Evolutionary conservation across 2,888 invertebrate genomes (phyloP).

Genomic region (Tuberolachnus salignus): DNA sequence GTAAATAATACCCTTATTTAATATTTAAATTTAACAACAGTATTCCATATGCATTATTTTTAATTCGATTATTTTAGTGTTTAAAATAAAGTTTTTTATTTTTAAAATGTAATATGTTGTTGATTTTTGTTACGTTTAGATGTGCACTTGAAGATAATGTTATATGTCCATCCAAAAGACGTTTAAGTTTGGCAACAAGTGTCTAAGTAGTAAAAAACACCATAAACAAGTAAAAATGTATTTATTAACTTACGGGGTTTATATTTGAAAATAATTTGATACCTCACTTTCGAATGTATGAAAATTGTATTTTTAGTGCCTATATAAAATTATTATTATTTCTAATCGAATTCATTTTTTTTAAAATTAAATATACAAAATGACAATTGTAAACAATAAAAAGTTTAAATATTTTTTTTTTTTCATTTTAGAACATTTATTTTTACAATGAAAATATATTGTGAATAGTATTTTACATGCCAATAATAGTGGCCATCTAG

Average conservation of each 20-base stretch:
- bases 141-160: conserved; percentile 33
- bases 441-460: conserved; percentile 1
- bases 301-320: not conserved
- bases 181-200: conserved; percentile 35
- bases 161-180: conserved; percentile 29
- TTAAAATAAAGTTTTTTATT: not conserved
- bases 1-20: too few relatives aligned
- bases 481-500: not conserved
- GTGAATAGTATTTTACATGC: not conserved
- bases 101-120: not conserved
- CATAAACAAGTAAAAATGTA: not conserved
- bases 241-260: not conserved
- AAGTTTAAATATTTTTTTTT: not conserved
- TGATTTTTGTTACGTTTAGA: conserved; percentile 24
- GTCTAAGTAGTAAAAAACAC: conserved; percentile 16
- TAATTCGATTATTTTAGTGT: too few relatives aligned
- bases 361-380: not conserved
- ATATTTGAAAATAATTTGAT: not conserved
- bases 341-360: not conserved
- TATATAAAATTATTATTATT: not conserved
- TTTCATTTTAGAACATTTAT: not conserved
- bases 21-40: too few relatives aligned
- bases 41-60: too few relatives aligned
- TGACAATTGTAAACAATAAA: not conserved
- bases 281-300: not conserved